phyloP scores from a whole-genome alignment of 1,140 invertebrate species.

The Drosophila murphyi region DNA sequence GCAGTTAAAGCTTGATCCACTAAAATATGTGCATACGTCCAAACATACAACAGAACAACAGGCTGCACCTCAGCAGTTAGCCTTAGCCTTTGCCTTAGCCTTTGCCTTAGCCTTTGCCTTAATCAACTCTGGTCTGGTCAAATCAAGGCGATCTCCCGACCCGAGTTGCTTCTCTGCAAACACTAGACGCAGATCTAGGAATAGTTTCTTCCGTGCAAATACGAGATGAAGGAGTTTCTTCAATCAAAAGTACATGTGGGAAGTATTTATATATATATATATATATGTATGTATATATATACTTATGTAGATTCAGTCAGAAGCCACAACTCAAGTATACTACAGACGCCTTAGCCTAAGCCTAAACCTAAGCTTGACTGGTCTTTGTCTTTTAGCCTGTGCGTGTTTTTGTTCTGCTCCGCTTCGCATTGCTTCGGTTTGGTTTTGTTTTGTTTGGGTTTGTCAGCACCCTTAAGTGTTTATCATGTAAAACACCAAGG shows the following conservation, averaged over 20 bases:
- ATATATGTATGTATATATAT: too few species aligned
- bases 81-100: neutral
- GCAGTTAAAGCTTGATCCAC: neutral
- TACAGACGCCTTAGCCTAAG: neutral
- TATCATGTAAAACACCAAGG: constrained; percentile 77
- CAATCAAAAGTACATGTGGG: too few species aligned
- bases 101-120: constrained; percentile 5
- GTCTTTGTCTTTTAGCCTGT: constrained; percentile 24
- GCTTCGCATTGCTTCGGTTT: neutral
- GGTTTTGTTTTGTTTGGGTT: constrained; percentile 22
- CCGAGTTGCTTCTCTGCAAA: too few species aligned
- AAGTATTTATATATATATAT: too few species aligned
- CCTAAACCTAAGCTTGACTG: neutral
- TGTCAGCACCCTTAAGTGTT: constrained; percentile 73
- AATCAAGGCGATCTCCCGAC: too few species aligned
- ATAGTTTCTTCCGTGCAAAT: too few species aligned
- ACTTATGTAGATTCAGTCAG: too few species aligned
- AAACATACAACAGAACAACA: too few species aligned
- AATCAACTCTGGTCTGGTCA: too few species aligned
- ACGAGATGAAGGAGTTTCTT: too few species aligned
- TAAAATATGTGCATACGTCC: neutral
- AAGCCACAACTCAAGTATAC: too few species aligned
- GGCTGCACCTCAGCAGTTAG: neutral
- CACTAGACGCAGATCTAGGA: too few species aligned
- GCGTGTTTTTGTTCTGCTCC: constrained; percentile 9